Conservation (phyloP, 2,888 invertebrate species). For the Leistus spinibarbis region DNA sequence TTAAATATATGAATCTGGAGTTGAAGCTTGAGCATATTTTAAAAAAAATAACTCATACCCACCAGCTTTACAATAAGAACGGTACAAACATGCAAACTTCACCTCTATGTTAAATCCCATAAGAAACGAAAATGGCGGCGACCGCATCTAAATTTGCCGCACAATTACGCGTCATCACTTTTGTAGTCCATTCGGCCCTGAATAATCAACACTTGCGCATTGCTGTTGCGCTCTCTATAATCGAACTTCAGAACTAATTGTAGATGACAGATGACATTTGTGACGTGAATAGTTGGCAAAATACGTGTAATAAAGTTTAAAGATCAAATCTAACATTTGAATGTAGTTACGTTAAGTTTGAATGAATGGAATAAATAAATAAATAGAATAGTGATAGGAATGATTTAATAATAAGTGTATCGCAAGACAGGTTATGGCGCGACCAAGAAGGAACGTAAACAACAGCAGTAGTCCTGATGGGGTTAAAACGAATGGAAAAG, state of each 20-base stretch:
- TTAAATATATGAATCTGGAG: too few relatives aligned
- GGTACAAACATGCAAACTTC: too few relatives aligned
- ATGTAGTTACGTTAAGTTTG: conserved; percentile 31
- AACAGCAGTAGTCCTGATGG: conserved; percentile 32
- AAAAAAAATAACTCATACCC: too few relatives aligned
- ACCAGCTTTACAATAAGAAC: too few relatives aligned
- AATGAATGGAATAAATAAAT: too few relatives aligned
- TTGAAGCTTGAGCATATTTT: too few relatives aligned
- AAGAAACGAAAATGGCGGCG: too few relatives aligned
- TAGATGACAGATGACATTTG: conserved; percentile 6
- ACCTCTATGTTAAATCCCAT: too few relatives aligned
- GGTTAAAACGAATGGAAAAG: conserved; percentile 43
- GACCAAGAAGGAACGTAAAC: conserved; percentile 42
- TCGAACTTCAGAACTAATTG: neutral
- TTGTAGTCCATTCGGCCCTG: too few relatives aligned
- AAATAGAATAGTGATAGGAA: conserved; percentile 11
- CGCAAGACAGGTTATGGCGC: conserved; percentile 25
- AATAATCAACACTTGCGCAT: too few relatives aligned
- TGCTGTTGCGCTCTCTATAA: neutral
- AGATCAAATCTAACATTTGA: conserved; percentile 2
- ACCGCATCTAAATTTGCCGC: too few relatives aligned
- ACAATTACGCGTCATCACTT: too few relatives aligned
- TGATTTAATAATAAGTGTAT: neutral
- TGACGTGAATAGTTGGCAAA: neutral
- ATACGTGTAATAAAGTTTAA: neutral